Conservation (phyloP, 2,113 vertebrate genomes). For the Alouatta palliata region DNA sequence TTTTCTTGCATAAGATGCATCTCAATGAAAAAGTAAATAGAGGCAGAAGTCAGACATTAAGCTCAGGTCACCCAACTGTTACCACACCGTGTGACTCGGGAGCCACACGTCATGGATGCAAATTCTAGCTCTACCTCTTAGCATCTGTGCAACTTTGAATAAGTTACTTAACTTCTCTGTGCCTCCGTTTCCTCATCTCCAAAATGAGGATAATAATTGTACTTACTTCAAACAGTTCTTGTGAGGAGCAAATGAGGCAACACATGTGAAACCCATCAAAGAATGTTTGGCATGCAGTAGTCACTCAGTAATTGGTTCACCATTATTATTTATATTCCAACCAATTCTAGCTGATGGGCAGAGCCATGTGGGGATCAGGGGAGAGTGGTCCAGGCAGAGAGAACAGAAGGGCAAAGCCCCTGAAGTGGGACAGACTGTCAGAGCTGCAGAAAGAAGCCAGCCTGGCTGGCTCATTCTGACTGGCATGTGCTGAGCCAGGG, state of each 20-base stretch:
- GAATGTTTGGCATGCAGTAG: background rate
- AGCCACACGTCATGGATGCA: background rate
- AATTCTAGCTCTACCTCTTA: background rate
- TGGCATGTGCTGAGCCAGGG: background rate
- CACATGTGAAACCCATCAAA: background rate
- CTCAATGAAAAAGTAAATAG: background rate
- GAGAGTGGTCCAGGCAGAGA: background rate
- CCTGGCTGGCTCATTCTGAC: accelerated
- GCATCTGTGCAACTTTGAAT: background rate
- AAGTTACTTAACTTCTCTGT: background rate
- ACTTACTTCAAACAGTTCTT: background rate
- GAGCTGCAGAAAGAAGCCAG: background rate
- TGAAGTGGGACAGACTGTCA: background rate
- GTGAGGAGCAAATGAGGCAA: background rate
- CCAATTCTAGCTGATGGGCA: background rate
- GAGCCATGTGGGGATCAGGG: background rate
- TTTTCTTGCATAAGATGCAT: background rate
- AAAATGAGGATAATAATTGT: background rate
- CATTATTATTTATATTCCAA: background rate
- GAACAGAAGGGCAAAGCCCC: background rate
- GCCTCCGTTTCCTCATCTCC: background rate
- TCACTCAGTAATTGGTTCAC: background rate
- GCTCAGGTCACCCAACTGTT: too few relatives aligned
- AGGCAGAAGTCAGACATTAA: background rate
- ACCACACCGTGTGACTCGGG: too few relatives aligned